phyloP scores from a whole-genome alignment of 2,113 vertebrate species.

The Paraplagusia blochii region DNA sequence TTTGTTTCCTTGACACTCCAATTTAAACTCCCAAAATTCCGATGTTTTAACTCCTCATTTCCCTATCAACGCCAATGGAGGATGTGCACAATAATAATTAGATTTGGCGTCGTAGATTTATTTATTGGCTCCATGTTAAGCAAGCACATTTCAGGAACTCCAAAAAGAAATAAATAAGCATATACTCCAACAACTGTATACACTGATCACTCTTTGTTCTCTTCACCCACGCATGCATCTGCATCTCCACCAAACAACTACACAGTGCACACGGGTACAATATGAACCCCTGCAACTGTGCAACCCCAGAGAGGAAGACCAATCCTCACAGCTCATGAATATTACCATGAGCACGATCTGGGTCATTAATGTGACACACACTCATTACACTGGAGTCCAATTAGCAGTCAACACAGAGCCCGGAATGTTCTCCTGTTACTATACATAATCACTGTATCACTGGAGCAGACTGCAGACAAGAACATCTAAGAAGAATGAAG shows the following conservation, averaged over 20 bases:
- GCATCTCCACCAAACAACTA: conserved; percentile 8
- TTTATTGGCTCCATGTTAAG: not conserved
- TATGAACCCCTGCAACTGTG: conserved; percentile 31
- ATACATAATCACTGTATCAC: conserved; percentile 64
- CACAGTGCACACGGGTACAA: conserved; percentile 11
- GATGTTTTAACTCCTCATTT: too few species aligned
- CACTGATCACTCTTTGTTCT: conserved; percentile 43
- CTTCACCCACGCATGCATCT: conserved; percentile 11
- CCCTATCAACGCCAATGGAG: too few species aligned
- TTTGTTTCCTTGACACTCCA: too few species aligned
- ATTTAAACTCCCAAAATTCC: too few species aligned
- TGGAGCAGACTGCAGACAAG: conserved; percentile 33
- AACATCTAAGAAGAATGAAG: conserved; percentile 40
- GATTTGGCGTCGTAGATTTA: too few species aligned
- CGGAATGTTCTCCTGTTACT: conserved; percentile 54
- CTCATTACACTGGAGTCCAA: conserved; percentile 71
- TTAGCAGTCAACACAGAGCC: conserved; percentile 71
- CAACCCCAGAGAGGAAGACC: conserved; percentile 46
- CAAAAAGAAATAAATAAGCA: conserved; percentile 18
- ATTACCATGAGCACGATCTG: conserved; percentile 71
- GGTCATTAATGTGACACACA: conserved; percentile 79
- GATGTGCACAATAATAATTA: too few species aligned
- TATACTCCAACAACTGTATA: conserved; percentile 26
- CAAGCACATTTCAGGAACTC: conserved; percentile 50
- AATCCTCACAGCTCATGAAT: conserved; percentile 69